Evolutionary conservation across 2,888 invertebrate genomes (phyloP), one percentile per base, ranked within the genome.

Genomic region (Scaptomyza caliginosa): DNA sequence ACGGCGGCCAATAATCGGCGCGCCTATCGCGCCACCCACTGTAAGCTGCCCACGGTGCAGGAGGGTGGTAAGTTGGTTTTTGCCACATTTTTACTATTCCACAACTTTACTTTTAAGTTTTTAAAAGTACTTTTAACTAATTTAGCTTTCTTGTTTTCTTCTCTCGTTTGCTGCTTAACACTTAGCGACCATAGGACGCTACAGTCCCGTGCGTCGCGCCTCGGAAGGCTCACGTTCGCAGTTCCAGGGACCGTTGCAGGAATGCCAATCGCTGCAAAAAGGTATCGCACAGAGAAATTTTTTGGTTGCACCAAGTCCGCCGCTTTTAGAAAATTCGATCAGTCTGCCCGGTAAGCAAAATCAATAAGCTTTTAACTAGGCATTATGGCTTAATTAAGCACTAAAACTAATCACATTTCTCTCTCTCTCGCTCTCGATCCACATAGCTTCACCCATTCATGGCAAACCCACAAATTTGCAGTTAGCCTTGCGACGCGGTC

Each of bases 161-260:
- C 0, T 17, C 6, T 11, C 36, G 10, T 38, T 13, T 17, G 2
- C 3, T 45, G 28, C n/a, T 45, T 45, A 19, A n/a, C 54, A 62
- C 73, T 84, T 74, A 82, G 84, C 82, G 57, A 76, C 70, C 51
- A 75, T 77, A 92, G 91, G 91, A 84, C 91, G 98, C 17, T 98
- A 96, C 90, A 97, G 97, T 69, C 98, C 98, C 0, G 97, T 98
- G 11, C 93, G 98, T 1, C 93, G 98, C 71, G 97, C 97, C 7
- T 96, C 96, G 66, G 98, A 98, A 67, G 92, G 93, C 39, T 92
- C 92, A 10, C 92, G 91, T 68, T 92, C 91, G 51, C 94, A 91
- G 89, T 93, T 92, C 90, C 94, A 93, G 85, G 93, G 94, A 32
- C 93, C 96, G 28, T 94, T 96, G 76, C 95, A 96, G 88, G 96